Conservation (phyloP, 2,113 vertebrate species). For the Solea solea region DNA sequence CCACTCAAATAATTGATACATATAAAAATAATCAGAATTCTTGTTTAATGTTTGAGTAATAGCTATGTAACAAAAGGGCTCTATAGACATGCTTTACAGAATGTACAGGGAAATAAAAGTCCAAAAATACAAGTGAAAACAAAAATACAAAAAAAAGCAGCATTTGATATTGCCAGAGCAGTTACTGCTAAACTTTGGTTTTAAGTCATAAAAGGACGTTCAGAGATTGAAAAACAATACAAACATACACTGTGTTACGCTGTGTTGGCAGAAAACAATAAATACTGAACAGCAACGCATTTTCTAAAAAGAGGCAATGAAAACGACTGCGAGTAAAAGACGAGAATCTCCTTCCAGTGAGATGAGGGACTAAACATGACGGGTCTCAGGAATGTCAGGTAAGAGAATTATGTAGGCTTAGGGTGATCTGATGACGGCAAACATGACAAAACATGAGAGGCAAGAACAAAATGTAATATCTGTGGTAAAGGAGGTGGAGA, state of each 20-base stretch:
- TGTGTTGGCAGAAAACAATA: slow-evolving; percentile 16
- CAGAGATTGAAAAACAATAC: slow-evolving; percentile 31
- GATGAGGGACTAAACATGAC: not conserved
- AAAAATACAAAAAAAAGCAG: slow-evolving; percentile 68
- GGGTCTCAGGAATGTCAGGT: not conserved
- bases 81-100: slow-evolving; percentile 84
- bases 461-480: not conserved
- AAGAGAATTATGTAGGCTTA: not conserved
- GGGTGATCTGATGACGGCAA: not conserved
- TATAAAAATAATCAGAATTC: slow-evolving; percentile 46
- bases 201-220: slow-evolving; percentile 53
- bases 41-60: slow-evolving; percentile 80
- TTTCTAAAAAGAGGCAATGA: not conserved
- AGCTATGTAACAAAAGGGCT: slow-evolving; percentile 75
- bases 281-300: slow-evolving; percentile 5
- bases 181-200: slow-evolving; percentile 81
- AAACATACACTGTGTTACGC: slow-evolving; percentile 39
- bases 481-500: not conserved
- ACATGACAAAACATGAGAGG: not conserved
- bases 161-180: slow-evolving; percentile 70
- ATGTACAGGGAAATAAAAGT: slow-evolving; percentile 77
- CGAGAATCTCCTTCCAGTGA: not conserved
- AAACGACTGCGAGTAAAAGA: slow-evolving; percentile 5
- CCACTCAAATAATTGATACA: too few species aligned
- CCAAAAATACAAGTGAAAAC: slow-evolving; percentile 46